These are phyloP conservation scores for Iguana delicatissima DNA, from an alignment of 2,797 vertebrate genomes.

Conservation along the genomic window DNA sequence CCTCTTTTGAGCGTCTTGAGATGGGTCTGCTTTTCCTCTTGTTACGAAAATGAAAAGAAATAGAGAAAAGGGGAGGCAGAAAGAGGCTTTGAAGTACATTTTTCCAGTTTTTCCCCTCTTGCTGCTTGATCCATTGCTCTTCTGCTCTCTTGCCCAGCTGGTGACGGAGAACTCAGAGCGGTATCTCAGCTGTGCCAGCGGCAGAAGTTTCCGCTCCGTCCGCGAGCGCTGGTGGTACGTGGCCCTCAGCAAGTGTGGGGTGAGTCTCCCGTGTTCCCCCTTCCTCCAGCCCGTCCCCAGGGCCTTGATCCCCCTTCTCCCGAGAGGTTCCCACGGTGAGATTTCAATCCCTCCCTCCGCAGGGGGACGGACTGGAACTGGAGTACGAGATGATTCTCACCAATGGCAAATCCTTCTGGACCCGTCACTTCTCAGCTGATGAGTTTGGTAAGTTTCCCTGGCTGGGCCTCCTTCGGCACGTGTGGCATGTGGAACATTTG, in stretches of 20 bases:
- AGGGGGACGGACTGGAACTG: conserved; percentile 92
- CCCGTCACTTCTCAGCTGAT: conserved; percentile 93
- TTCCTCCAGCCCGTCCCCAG: background rate
- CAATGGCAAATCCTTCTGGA: conserved; percentile 96
- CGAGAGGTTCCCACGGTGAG: background rate
- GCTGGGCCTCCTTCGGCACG: conserved; percentile 47
- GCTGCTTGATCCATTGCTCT: background rate
- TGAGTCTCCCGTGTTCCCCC: conserved; percentile 73
- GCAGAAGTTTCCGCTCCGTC: conserved; percentile 93
- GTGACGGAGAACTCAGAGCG: conserved; percentile 85
- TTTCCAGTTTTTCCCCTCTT: background rate
- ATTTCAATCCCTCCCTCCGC: conserved; percentile 10
- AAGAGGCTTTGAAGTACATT: background rate
- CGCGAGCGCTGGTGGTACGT: conserved; percentile 97
- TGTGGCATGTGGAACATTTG: background rate
- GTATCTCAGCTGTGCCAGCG: conserved; percentile 90
- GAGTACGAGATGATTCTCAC: conserved; percentile 95
- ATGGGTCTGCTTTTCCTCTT: no score
- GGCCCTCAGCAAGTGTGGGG: conserved; percentile 95
- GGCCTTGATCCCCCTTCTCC: background rate
- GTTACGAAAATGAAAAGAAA: no score
- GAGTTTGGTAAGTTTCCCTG: conserved; percentile 88
- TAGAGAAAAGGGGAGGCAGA: no score
- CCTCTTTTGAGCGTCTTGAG: no score
- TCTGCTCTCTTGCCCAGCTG: conserved; percentile 78